Percentiles rank a stretch among this genome's conserved stretches.
Evolutionary conservation across 1,140 invertebrate genomes (phyloP).

Genomic region (Leguminivora glycinivorella): DNA sequence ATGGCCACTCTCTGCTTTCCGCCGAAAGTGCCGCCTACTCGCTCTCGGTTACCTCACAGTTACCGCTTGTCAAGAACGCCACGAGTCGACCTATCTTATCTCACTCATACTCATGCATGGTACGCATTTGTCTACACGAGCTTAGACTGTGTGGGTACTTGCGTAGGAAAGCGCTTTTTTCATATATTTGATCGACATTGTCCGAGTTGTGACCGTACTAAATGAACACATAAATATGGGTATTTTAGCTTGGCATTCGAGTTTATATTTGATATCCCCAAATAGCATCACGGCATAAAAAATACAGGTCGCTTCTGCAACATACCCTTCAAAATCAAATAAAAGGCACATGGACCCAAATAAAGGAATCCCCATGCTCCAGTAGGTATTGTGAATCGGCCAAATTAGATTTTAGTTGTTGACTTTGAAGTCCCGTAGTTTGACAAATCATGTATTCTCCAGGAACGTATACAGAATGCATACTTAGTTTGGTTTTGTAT

Average conservation of each 20-base stretch:
- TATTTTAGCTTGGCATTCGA: background rate
- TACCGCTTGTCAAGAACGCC: no score
- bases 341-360: background rate
- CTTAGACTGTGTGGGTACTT: no score
- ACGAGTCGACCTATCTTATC: no score
- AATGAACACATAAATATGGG: no score
- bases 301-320: background rate
- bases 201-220: no score
- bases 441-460: background rate
- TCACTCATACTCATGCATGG: no score
- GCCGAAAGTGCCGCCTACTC: no score
- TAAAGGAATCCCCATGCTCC: conserved; percentile 1
- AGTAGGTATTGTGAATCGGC: background rate
- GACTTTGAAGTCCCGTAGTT: background rate
- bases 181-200: no score
- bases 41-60: no score
- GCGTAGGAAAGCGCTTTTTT: no score
- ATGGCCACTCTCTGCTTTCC: no score
- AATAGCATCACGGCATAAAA: background rate
- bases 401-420: conserved; percentile 15
- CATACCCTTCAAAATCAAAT: conserved; percentile 1
- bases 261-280: background rate
- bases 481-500: background rate
- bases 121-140: no score
- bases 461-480: background rate